Base-by-base conservation (phyloP, 2,113 vertebrate species). In the Phalacrocorax carbo region DNA sequence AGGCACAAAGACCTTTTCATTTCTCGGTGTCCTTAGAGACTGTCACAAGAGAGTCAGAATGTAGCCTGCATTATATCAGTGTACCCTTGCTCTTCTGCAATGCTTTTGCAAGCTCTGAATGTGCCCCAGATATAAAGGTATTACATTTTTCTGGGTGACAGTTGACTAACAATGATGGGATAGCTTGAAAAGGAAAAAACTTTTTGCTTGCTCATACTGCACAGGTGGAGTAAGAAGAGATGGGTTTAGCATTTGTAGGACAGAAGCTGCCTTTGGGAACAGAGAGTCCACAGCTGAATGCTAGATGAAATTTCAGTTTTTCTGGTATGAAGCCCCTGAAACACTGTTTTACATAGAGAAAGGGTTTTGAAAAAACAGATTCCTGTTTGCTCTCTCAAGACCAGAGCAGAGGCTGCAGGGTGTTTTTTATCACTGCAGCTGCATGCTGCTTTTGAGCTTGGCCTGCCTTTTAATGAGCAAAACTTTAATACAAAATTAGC, bases 1-100 rank as follows among this genome's bases (percentile, higher is more conserved):
- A 94, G 66, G 79, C 84, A 94, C 82, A 94, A 96, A 95, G 73
- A 71, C 80, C 91, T 94, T 93, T 96, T 95, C 64, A 94, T 94
- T 94, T 71, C 44, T 89, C 34, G 5, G 44, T 87, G 88, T 95
- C 93, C 91, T 95, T 34, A 82, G 93, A 90, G 96, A 95, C 72
- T 82, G 54, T 52, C 78, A 94, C 90, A 83, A 88, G 76, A 88
- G 44, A 95, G 38, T 82, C 87, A 58, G 60, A 90, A 71, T 21
- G 22, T 21, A 77, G 34, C 65, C 93, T 78, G 76, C 8, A 1
- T 92, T 91, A 4, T 46, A 57, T 30, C 77, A 38, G 55, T 34
- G 64, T 72, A 44, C 42, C 75, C 71, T 49, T 54, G 15, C 76
- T 75, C 70, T 62, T 93, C 36, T 71, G 73, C 82, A 79, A 34